Evolutionary conservation across 1,140 invertebrate species (phyloP), one percentile per base, ranked within the genome.

Genomic region (Samia ricini): DNA sequence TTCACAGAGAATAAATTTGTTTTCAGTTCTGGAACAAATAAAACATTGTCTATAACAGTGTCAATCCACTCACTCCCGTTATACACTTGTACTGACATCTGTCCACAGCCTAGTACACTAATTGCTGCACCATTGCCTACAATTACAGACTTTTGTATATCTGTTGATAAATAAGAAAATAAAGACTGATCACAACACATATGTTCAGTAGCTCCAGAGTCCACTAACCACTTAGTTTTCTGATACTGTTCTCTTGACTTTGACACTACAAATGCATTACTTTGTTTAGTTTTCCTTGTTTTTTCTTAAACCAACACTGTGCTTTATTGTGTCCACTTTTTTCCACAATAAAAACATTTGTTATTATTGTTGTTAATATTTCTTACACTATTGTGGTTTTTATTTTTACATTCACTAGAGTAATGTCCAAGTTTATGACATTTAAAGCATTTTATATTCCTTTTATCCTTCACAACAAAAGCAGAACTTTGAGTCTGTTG

Each of bases 1-100:
- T 68, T 71, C 8, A 73, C 66, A 0, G 81, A 87, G 18, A 85
- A 69, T 54, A 85, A 61, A 62, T 78, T 83, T 21, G 61, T 68
- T 48, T 71, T 61, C 7, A 87, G 57, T 59, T 77, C 60, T 4
- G 81, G 79, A 42, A 82, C 72, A 63, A 66, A 76, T 56, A 82
- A 60, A 19, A 88, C 79, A 62, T 83, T 64, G 18, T 63, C 33
- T 60, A 67, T 60, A 23, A 24, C 33, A 15, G 61, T 69, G 2
- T 68, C 0, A 7, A 79, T 64, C 50, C 54, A 68, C 63, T 68
- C 12, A 0, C 19, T 36, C 12, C 62, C 64, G n/a, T 68, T 48
- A 33, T 63, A 65, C 7, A 68, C 62, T 64, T 74, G 26, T 7
- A 66, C n/a, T 51, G 57, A 55, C 60, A 66, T 54, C 56, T 66